Base-by-base conservation (phyloP, 2,888 invertebrate species). In the Tachystola acroxantha region DNA sequence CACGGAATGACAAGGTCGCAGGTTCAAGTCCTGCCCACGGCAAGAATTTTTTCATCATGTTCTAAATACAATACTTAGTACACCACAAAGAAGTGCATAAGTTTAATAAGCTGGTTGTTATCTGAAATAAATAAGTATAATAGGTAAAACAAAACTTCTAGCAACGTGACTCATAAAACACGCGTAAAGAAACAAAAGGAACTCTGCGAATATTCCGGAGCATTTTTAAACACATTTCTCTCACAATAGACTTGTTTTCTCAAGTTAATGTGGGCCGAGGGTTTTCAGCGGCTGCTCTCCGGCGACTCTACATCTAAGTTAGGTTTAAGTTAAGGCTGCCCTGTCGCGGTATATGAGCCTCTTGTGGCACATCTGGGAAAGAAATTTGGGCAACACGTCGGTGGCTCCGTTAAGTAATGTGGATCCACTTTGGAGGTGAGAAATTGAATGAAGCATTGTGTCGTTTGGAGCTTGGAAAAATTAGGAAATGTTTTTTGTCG, bases 251-350 rank as follows among this genome's bases (percentile, higher is more conserved):
- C 57, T 59, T 63, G 60, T 65, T 64, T 59, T 50, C 50, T 46
- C 48, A 57, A 55, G 51, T 57, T 63, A 67, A 69, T 64, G 66
- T 55, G 61, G 60, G 55, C 58, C 53, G 53, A 48, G 66, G 72
- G 66, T 57, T 66, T 64, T 62, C 67, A 53, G 50, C 40, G n/a
- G 58, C 42, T 44, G 53, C 43, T 55, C 72, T 57, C 64, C 10
- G 31, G 73, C 60, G 77, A 60, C 72, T 61, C 62, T 76, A 69
- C 68, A 70, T 71, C 68, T 72, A 74, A 67, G 69, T 74, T 76
- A 75, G 65, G 58, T 69, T 72, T 70, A 78, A 72, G 64, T 75
- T 78, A 72, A 68, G 65, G 65, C 57, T 57, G 58, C 62, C 61
- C 46, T 53, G 64, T 55, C 64, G 55, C 62, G 50, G 53, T 69